A percentile compares a stretch with the other conserved stretches of the same genome.
Evolutionary conservation across 2,797 vertebrate species (phyloP).

Genomic region (Lepilemur septentrionalis): DNA sequence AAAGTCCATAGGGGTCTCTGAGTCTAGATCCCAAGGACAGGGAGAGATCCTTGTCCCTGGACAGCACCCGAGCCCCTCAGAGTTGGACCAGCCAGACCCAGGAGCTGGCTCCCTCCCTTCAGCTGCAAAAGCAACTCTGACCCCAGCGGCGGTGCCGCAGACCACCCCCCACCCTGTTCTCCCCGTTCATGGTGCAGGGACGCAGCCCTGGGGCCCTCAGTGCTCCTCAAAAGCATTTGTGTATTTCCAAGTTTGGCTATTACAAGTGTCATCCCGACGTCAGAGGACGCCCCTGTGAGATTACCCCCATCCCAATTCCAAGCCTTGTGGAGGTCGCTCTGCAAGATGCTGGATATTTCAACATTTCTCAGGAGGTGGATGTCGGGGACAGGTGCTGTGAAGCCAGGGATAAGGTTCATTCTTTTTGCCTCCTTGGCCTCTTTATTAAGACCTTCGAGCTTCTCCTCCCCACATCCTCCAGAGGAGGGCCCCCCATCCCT

Average conservation of each 20-base stretch:
- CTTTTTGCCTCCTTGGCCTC: not conserved
- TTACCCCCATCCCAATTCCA: too few relatives aligned
- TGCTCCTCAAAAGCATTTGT: not conserved
- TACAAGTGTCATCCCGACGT: too few relatives aligned
- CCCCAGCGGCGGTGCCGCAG: not conserved
- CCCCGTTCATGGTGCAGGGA: not conserved
- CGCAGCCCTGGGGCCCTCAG: not conserved
- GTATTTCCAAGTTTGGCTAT: not conserved
- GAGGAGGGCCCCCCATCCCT: not conserved
- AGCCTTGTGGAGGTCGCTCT: not conserved
- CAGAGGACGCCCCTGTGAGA: not conserved
- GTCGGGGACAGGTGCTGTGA: fast-evolving
- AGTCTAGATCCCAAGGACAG: not conserved
- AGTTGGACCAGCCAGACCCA: not conserved
- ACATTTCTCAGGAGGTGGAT: not conserved
- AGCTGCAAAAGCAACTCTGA: not conserved
- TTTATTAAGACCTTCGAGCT: not conserved
- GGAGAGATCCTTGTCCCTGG: not conserved
- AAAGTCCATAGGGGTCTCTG: not conserved
- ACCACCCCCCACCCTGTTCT: fast-evolving
- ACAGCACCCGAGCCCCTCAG: not conserved
- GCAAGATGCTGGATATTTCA: not conserved
- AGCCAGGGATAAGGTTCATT: not conserved
- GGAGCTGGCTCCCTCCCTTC: not conserved
- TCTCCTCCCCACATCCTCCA: not conserved